Base-by-base conservation (phyloP, 2,113 vertebrate genomes). In the Arvicanthis niloticus region DNA sequence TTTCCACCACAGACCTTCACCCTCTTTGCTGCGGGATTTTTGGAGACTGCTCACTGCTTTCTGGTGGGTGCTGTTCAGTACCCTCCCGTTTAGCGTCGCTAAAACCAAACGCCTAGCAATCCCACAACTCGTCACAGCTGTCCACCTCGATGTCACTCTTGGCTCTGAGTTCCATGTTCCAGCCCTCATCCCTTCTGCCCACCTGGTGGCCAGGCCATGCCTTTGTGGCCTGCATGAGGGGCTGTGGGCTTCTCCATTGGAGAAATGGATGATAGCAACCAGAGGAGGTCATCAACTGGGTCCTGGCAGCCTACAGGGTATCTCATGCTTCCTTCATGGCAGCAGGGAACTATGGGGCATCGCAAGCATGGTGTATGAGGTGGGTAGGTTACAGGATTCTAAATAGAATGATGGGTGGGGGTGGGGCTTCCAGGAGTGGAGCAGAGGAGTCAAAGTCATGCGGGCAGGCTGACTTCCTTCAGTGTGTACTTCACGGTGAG, bases 21-120 rank as follows among this genome's bases (percentile, higher is more conserved):
- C 34, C 19, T 53, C 60, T 4, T 12, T n/a, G 5, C 0, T 65
- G 7, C 2, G 1, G 26, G 13, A 67, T 12, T 29, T 24, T 16
- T 5, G 29, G 51, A 19, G 34, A 5, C 34, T 16, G 10, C 15
- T 5, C 1, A 17, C 42, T 84, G 26, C 48, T 84, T 42, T 45
- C 26, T 34, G 4, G 19, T 13, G 34, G 76, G 7, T 10, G 77
- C 37, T 11, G 53, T 16, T 15, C 42, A 48, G 40, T 37, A 12
- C 34, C 26, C 12, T 82, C 53, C 53, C 16, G 3, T 11, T 45
- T 37, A n/a, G 24, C 7, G 22, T n/a, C 68, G 40, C 51, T 70
- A 60, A 89, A 45, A 45, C 1, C 86, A n/a, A 21, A 11, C 4
- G 10, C n/a, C 15, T 3, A 2, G 7, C 7, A 45, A 34, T 16